phyloP scores from a whole-genome alignment of 2,113 vertebrate species.

The Megaleporinus macrocephalus region DNA sequence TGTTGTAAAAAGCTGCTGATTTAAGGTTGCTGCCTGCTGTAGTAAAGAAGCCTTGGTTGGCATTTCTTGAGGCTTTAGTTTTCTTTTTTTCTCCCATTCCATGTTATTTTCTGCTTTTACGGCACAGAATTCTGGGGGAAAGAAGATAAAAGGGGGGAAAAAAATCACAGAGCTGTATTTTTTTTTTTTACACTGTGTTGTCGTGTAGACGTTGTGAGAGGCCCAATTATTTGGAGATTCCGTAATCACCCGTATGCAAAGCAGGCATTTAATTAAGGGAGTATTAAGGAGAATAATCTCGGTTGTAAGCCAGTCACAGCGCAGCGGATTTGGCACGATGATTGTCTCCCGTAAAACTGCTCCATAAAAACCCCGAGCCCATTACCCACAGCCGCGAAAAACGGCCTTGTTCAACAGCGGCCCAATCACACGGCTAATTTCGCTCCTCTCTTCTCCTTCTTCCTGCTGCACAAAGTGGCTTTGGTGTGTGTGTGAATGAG shows the following conservation, averaged over 20 bases:
- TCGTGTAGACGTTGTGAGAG: background rate
- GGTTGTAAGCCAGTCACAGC: conserved; percentile 24
- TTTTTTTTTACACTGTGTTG: background rate
- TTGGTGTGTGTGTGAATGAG: background rate
- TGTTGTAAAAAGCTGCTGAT: background rate
- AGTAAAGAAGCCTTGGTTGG: background rate
- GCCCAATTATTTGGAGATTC: background rate
- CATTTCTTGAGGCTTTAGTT: background rate
- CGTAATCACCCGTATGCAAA: conserved; percentile 1
- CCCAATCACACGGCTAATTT: conserved; percentile 37
- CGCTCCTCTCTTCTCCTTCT: background rate
- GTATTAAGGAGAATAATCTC: conserved; percentile 44
- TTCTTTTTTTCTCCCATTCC: background rate
- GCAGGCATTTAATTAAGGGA: conserved; percentile 24
- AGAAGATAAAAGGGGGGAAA: background rate
- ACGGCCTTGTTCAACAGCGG: conserved; percentile 13
- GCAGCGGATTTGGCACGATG: conserved; percentile 35
- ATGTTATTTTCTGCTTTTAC: background rate
- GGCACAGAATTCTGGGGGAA: background rate
- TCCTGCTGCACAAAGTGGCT: background rate
- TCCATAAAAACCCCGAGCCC: conserved; percentile 11
- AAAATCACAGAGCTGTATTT: background rate
- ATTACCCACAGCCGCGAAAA: conserved; percentile 17
- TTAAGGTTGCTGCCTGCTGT: background rate
- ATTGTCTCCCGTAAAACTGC: conserved; percentile 20